Evolutionary conservation across 2,888 invertebrate species (phyloP), one percentile per base, ranked within the genome.

Genomic region (Amaurobius ferox): DNA sequence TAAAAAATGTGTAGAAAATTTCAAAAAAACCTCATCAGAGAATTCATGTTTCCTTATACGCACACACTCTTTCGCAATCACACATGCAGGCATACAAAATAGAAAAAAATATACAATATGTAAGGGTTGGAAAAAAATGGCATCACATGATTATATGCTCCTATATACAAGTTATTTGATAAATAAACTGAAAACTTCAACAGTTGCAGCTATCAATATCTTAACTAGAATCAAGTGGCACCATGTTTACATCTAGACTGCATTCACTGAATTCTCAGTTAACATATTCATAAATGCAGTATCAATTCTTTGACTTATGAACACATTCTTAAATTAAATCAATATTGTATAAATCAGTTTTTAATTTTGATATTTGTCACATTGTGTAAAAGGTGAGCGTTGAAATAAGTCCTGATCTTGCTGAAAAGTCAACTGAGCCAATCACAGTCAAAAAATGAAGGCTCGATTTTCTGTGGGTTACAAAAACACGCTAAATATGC

Each of bases 171-270:
- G 55, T 48, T 55, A 28, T 61, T 70, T 81, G 32, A 81, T 81
- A 81, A 81, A 81, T 81, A 81, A 83, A 83, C 76, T 83, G 83
- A 70, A 83, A 83, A 83, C 70, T 83, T 39, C 23, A 73, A 73
- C 76, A 83, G 83, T 70, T 77, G 77, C 83, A 71, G 70, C 62
- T 77, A 83, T 83, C 71, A 77, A 83, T 62, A 77, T 32, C 62
- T 64, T 70, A 73, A 81, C 64, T 61, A 30, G 72, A 55, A 44
- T 70, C 30, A 29, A 80, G 73, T 74, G 73, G 74, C 73, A 74
- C 73, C 48, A 67, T 73, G 44, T 35, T 66, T 44, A 70, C 61
- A 62, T 44, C 67, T 71, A 29, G 19, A 23, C 62, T 62, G 62
- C 26, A 28, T 26, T 23, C 39, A 35, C n/a, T 28, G 39, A 64